Conservation (phyloP, 1,140 invertebrate species). For the Eumaeus atala region DNA sequence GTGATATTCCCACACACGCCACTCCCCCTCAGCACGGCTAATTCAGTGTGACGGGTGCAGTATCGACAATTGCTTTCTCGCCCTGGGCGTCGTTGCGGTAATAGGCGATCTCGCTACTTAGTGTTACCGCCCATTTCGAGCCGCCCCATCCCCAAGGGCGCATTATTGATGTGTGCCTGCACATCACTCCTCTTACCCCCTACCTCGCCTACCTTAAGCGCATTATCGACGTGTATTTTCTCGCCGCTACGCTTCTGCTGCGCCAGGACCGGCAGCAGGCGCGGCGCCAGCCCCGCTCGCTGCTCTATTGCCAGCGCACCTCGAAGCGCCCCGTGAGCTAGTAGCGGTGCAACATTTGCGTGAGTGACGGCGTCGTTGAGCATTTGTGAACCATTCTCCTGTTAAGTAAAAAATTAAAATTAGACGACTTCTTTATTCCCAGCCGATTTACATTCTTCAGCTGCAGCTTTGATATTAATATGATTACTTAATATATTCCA, state of each 20-base stretch:
- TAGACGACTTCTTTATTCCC: too few species aligned
- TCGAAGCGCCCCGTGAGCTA: conserved; percentile 21
- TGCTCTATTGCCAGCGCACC: conserved; percentile 29
- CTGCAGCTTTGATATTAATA: too few species aligned
- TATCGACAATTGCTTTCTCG: too few species aligned
- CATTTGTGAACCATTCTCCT: neutral
- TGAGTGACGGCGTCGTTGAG: conserved; percentile 14
- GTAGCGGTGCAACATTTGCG: conserved; percentile 25
- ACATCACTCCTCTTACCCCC: too few species aligned
- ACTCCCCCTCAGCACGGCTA: neutral
- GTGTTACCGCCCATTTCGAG: neutral
- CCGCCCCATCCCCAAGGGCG: too few species aligned
- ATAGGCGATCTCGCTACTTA: too few species aligned
- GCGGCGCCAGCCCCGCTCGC: conserved; percentile 20
- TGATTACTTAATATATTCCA: too few species aligned
- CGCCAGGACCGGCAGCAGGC: conserved; percentile 30
- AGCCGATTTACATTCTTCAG: too few species aligned
- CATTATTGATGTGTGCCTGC: too few species aligned
- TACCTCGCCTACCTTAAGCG: conserved; percentile 36
- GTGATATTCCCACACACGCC: too few species aligned
- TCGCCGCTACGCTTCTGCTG: conserved; percentile 26
- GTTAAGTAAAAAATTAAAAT: neutral
- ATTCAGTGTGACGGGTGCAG: neutral
- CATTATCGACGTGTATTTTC: conserved; percentile 54
- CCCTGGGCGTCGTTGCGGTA: too few species aligned